phyloP scores from a whole-genome alignment of 2,888 invertebrate species.

The Tipula lateralis region DNA sequence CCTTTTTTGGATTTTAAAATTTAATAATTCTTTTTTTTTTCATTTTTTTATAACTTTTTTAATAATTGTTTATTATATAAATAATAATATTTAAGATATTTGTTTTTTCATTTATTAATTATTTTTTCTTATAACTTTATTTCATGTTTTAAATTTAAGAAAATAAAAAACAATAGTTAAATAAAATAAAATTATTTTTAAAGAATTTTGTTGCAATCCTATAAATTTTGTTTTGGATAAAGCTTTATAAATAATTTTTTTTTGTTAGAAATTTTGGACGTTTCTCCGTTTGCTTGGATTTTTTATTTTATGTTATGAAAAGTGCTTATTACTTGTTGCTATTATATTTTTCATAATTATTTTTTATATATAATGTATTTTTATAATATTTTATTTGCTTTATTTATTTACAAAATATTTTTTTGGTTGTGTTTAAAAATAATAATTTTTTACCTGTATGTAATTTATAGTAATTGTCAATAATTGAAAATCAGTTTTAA shows the following conservation, averaged over 20 bases:
- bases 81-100: conserved; percentile 14
- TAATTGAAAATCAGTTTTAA: conserved; percentile 7
- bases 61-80: not conserved
- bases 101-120: not conserved
- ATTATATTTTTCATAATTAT: not conserved
- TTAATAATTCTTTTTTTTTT: conserved; percentile 6
- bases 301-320: conserved; percentile 14
- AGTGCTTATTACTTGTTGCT: conserved; percentile 1
- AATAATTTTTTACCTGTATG: not conserved
- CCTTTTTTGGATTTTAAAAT: not conserved
- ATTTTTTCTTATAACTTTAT: not conserved
- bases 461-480: not conserved
- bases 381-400: not conserved
- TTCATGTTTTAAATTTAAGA: not conserved
- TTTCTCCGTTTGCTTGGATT: not conserved
- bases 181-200: not conserved
- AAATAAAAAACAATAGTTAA: not conserved
- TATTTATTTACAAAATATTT: conserved; percentile 19
- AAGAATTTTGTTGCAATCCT: conserved; percentile 9
- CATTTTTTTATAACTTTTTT: conserved; percentile 24
- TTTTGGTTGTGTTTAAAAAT: conserved; percentile 7
- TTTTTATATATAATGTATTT: not conserved
- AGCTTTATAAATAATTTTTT: conserved; percentile 25
- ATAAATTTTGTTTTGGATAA: not conserved
- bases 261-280: conserved; percentile 26